phyloP scores from a whole-genome alignment of 2,888 invertebrate species.

The Orchesellides sinensis region DNA sequence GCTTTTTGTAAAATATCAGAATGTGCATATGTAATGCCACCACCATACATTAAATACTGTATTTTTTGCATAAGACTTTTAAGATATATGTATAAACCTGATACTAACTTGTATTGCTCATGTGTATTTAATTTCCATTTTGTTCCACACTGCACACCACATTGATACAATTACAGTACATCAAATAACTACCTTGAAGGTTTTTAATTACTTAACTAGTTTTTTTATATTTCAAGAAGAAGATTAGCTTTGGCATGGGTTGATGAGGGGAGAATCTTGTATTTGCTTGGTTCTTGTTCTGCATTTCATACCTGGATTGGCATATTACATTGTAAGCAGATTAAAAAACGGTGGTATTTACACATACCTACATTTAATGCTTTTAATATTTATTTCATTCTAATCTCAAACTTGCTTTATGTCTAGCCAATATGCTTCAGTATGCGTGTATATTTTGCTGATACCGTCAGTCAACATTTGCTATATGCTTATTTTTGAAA shows the following conservation, averaged over 20 bases:
- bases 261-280: too few relatives aligned
- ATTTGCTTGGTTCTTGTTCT: too few relatives aligned
- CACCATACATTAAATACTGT: not conserved
- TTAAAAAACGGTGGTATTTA: too few relatives aligned
- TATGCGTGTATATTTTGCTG: too few relatives aligned
- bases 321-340: too few relatives aligned
- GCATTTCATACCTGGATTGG: too few relatives aligned
- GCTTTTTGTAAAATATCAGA: not conserved
- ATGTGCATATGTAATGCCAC: not conserved
- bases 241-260: too few relatives aligned
- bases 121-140: conserved; percentile 70
- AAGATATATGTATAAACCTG: too few relatives aligned
- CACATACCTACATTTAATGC: conserved; percentile 1
- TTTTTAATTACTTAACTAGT: conserved; percentile 73
- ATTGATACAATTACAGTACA: conserved; percentile 70
- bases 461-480: conserved; percentile 3
- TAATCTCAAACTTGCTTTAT: too few relatives aligned
- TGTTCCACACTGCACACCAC: conserved; percentile 55
- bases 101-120: conserved; percentile 46
- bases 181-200: conserved; percentile 62
- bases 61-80: too few relatives aligned
- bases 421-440: not conserved
- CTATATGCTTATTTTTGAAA: conserved; percentile 8
- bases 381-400: not conserved
- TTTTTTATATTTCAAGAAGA: too few relatives aligned